A percentile compares a stretch with the other conserved stretches of the same genome.
Conservation (phyloP, 2,113 vertebrate species). For the Australoheros scitulus region DNA sequence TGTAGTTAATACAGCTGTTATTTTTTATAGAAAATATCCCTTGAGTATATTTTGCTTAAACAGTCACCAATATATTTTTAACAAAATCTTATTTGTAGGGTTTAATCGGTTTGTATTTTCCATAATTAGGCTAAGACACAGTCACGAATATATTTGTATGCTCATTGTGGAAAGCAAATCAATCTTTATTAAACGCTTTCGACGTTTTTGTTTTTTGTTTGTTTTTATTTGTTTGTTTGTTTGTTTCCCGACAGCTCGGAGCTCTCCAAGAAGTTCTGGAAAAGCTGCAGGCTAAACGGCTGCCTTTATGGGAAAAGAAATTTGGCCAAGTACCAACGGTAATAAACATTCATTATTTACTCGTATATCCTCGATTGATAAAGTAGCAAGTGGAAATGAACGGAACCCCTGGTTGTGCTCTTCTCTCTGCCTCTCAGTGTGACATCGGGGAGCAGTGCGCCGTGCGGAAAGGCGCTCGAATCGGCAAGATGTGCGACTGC, state of each 20-base stretch:
- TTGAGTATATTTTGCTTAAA: too few species aligned
- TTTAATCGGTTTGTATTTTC: not conserved
- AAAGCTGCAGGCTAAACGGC: conserved; percentile 82
- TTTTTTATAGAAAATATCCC: not conserved
- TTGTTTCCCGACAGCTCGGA: conserved; percentile 71
- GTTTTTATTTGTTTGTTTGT: not conserved
- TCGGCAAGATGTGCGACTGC: conserved; percentile 83
- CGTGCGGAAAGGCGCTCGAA: conserved; percentile 81
- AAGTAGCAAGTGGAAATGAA: not conserved
- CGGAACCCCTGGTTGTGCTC: not conserved
- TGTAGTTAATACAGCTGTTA: not conserved
- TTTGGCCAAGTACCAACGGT: conserved; percentile 85
- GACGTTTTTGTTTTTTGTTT: not conserved
- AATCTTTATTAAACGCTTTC: not conserved
- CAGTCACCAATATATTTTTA: not conserved
- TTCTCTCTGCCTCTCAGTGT: conserved; percentile 62
- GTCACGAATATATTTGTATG: rapidly evolving
- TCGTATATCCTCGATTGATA: not conserved
- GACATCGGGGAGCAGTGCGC: conserved; percentile 81
- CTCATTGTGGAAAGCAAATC: not conserved
- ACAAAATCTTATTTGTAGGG: not conserved
- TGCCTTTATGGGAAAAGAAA: conserved; percentile 82
- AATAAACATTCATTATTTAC: conserved; percentile 14
- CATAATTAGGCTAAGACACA: not conserved
- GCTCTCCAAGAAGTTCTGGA: conserved; percentile 82